Base-by-base conservation (phyloP, 1,140 invertebrate genomes). In the Drosophila bocki region DNA sequence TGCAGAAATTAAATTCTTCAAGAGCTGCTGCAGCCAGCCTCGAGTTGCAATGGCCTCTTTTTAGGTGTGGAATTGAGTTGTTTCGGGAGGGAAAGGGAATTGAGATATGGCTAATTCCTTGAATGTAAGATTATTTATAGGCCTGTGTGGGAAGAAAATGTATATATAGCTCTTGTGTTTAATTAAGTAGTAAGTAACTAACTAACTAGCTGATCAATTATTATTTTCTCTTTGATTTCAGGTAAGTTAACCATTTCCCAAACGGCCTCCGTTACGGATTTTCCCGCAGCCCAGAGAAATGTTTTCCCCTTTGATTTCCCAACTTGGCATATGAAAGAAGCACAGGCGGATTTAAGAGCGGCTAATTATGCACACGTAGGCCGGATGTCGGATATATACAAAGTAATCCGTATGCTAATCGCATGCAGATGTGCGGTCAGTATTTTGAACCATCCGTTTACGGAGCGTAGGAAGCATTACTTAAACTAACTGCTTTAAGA, bases 371-470 rank as follows among this genome's bases (percentile, higher is more conserved):
- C 67, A 37, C 47, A 69, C 80, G 98, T 94, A 98, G 99, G 64
- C 99, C 99, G 70, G 97, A 98, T 94, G 98, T 99, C 99, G 70
- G 97, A 98, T 94, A 98, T 99, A 60, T 99, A 94, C 99, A 98
- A 94, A 39, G 63, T 70, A 70, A 69, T 70, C 63, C 97, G 58
- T 78, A 82, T 78, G 80, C 53, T 83, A 83, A 83, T 83, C 81
- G 47, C 32, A 54, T 77, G 63, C 58, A 75, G 47, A 54, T 60
- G 44, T 61, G 51, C 42, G 59, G 62, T 58, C 57, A 68, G 51
- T 54, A 45, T 44, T 50, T 45, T 41, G 5, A 58, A 29, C 22
- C 37, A 13, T 53, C 64, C 17, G 13, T 51, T 32, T 64, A 72
- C 42, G 75, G 61, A 9, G 45, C 48, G 41, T 65, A 75, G 75